Evolutionary conservation across 1,140 invertebrate genomes (phyloP).

Genomic region (Asobara japonica): DNA sequence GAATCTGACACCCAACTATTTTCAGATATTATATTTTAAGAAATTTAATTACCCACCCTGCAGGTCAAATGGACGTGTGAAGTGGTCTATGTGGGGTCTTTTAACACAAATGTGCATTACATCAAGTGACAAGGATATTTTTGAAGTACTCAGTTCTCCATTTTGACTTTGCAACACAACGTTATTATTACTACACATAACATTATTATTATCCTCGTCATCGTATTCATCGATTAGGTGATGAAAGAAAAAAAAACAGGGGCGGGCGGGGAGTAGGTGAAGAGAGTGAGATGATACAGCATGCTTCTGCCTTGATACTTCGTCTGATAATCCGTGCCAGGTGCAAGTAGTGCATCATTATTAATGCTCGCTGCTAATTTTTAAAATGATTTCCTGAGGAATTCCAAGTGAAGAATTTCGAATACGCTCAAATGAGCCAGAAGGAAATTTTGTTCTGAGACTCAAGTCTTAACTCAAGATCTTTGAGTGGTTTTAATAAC

Average conservation of each 20-base stretch:
- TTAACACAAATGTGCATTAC: not conserved
- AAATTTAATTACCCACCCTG: constrained; percentile 41
- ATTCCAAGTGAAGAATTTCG: too few relatives aligned
- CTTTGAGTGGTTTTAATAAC: too few relatives aligned
- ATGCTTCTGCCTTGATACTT: constrained; percentile 14
- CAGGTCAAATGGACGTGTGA: constrained; percentile 13
- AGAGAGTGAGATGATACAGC: constrained; percentile 4
- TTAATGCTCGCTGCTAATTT: constrained; percentile 14
- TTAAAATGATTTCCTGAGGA: not conserved
- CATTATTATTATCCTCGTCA: constrained; percentile 26
- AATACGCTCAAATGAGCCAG: too few relatives aligned
- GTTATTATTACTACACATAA: constrained; percentile 20
- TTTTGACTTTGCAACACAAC: not conserved
- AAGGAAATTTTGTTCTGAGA: not conserved
- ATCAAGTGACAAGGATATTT: constrained; percentile 7
- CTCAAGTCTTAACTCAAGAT: too few relatives aligned
- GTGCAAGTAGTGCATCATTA: constrained; percentile 30
- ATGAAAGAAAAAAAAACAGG: not conserved
- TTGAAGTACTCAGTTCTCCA: not conserved
- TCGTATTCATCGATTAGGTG: constrained; percentile 18
- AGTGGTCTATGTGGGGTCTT: not conserved
- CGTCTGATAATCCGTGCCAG: constrained; percentile 22
- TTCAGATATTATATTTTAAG: constrained; percentile 44
- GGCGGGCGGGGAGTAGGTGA: not conserved
- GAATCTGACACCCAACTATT: constrained; percentile 36